Evolutionary conservation across 1,140 invertebrate genomes (phyloP).

Genomic region (Chrysopa pallens): DNA sequence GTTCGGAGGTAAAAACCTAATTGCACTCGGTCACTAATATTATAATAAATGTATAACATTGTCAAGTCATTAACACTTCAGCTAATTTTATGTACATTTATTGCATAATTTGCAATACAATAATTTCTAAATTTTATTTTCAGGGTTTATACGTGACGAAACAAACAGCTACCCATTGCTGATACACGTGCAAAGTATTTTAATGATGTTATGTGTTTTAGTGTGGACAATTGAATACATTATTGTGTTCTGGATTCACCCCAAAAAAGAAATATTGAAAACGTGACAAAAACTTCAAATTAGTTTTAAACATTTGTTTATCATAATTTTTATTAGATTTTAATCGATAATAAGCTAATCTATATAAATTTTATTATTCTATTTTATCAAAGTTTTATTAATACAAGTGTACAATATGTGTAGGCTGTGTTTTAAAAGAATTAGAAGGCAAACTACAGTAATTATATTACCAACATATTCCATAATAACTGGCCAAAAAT

Average conservation of each 20-base stretch:
- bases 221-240: conserved; percentile 49
- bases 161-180: conserved; percentile 48
- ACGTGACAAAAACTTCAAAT: conserved; percentile 1
- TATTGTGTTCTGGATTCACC: background rate
- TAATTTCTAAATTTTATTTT: conserved; percentile 8
- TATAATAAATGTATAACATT: conserved; percentile 1
- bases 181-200: conserved; percentile 47
- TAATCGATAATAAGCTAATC: too few species aligned
- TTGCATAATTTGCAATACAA: too few species aligned
- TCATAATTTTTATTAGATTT: background rate
- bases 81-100: background rate
- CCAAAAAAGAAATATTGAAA: conserved; percentile 1
- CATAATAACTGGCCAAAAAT: too few species aligned
- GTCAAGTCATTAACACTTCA: background rate
- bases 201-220: conserved; percentile 43
- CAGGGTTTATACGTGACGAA: conserved; percentile 49
- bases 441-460: too few species aligned
- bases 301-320: background rate
- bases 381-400: too few species aligned
- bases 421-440: too few species aligned
- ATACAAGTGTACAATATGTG: too few species aligned
- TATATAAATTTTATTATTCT: too few species aligned
- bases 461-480: too few species aligned
- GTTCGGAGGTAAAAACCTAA: too few species aligned
- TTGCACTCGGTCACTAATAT: conserved; percentile 2